Evolutionary conservation across 2,113 vertebrate species (phyloP), one percentile per base, ranked within the genome.

Genomic region (Myiozetetes cayanensis): DNA sequence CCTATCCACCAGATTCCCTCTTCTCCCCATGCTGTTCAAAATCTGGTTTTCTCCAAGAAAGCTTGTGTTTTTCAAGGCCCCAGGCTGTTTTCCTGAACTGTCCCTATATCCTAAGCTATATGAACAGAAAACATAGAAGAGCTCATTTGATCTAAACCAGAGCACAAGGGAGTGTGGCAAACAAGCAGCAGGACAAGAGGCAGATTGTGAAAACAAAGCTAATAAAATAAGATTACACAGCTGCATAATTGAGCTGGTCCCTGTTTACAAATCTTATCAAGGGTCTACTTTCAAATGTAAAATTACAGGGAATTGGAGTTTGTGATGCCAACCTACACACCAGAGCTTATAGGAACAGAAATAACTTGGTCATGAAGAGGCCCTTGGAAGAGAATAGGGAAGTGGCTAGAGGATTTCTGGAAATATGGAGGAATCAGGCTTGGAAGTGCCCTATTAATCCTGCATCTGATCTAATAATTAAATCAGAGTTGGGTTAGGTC

Each of bases 91-190:
- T 83, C 27, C 75, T 83, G 46, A 30, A 4, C 8, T 88, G 23
- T 76, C 43, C 6, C 14, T 85, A 8, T 58, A 30, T 21, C 68
- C 37, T 67, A 68, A 61, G 19, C 33, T 77, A 22, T 19, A 50
- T 0, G 5, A 88, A 74, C 30, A 85, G 71, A 62, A 81, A 72
- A 30, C 6, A 0, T 15, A 66, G 49, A 63, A 35, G 52, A 82
- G 37, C 10, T 85, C 41, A 39, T 93, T 88, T 92, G 83, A 90
- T 86, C 31, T 86, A 93, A 94, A 88, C 59, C 83, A 93, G 83
- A 92, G 72, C 43, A 47, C 35, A 85, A 44, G 27, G 7, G 46
- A 87, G 74, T 62, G 75, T 77, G 74, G 91, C 87, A 93, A 95
- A 91, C 56, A 87, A 70, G 44, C 61, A 82, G 52, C 35, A 87